phyloP scores from a whole-genome alignment of 2,113 vertebrate genomes.

The Eretmochelys imbricata region DNA sequence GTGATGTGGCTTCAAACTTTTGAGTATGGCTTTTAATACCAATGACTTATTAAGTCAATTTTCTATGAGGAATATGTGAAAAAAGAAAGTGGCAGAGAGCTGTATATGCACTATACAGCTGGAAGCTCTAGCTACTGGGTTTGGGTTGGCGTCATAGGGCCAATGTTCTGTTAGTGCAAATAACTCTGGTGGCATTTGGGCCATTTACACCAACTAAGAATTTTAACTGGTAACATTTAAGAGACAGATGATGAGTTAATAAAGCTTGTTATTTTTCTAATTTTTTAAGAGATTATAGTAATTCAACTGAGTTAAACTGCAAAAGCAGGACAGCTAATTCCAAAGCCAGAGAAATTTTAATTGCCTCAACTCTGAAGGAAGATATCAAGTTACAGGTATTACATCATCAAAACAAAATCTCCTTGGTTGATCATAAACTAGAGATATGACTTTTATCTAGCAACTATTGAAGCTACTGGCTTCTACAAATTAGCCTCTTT shows the following conservation, averaged over 20 bases:
- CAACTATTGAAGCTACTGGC: not conserved
- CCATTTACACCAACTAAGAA: too few species aligned
- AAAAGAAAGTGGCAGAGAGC: not conserved
- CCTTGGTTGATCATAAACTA: not conserved
- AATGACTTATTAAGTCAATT: not conserved
- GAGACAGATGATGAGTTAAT: too few species aligned
- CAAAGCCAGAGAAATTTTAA: too few species aligned
- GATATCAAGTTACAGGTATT: not conserved
- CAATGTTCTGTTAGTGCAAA: not conserved
- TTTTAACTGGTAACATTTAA: too few species aligned
- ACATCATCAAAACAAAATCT: not conserved
- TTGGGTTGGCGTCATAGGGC: not conserved
- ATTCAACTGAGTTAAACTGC: too few species aligned
- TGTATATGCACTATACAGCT: not conserved
- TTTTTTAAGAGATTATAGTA: too few species aligned
- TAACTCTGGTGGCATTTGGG: not conserved
- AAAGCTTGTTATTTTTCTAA: too few species aligned
- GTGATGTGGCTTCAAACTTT: not conserved
- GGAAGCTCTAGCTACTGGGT: not conserved
- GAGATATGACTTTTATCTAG: not conserved
- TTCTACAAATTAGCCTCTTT: not conserved
- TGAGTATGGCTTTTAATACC: not conserved
- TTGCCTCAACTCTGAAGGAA: too few species aligned
- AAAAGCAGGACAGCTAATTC: too few species aligned
- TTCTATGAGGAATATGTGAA: not conserved